Base-by-base conservation (phyloP, 2,888 invertebrate genomes). In the Tenthredo mesomela region DNA sequence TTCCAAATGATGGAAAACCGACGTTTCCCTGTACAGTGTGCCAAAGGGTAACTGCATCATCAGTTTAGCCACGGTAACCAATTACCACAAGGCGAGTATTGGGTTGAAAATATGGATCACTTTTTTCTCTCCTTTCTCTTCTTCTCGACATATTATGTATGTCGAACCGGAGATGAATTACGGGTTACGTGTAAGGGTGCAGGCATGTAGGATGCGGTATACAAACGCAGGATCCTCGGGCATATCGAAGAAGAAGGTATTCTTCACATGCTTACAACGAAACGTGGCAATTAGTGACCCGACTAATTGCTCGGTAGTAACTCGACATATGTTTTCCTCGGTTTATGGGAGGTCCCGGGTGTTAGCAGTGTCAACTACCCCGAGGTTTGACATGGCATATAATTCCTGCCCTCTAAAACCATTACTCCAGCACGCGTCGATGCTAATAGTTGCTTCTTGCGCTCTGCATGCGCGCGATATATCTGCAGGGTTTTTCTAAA, bases 391-490 rank as follows among this genome's bases (percentile, higher is more conserved):
- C 33, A 37, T 47, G 37, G 7, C 9, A 6, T 37, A 61, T 61
- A 61, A 25, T 73, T 73, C 10, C 29, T 10, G 37, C 33, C 29
- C 47, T 12, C 21, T 4, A 50, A 54, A 77, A 47, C 29, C 84
- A 61, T 84, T 61, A 84, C 65, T 84, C 65, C 65, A 61, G 84
- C 84, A 84, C 84, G 84, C 84, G 84, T 84, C 84, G 84, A 80
- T 84, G 84, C 84, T 84, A 84, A 84, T 84, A 84, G 84, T 84
- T 82, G 6, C 50, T 47, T 65, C 58, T 37, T 12, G 67, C 21
- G 12, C 82, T 50, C n/a, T n/a, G n/a, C n/a, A n/a, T n/a, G n/a
- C n/a, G 37, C 10, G 10, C 10, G 10, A 12, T 25, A 7, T 61
- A 25, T 37, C 33, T 21, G 9, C 15, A 10, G 6, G n/a, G 18